Conservation (phyloP, 1,140 invertebrate species). For the Calliphora vicina region DNA sequence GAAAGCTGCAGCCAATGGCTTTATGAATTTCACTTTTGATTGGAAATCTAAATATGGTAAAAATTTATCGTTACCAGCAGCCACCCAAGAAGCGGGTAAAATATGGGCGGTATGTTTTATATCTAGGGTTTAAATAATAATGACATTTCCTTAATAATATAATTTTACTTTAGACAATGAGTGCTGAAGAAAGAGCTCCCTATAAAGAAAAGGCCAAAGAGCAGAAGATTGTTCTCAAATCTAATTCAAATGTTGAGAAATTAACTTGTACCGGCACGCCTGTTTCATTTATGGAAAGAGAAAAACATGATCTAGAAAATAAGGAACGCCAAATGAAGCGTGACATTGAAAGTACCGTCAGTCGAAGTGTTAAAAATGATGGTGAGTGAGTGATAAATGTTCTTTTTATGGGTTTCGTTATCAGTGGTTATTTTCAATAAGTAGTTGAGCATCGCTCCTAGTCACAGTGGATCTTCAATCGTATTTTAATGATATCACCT, state of each 20-base stretch:
- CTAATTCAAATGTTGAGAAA: conserved; percentile 36
- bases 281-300: conserved; percentile 39
- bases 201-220: conserved; percentile 42
- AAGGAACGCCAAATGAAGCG: conserved; percentile 46
- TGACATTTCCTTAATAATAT: neutral
- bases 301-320: conserved; percentile 35
- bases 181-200: conserved; percentile 20
- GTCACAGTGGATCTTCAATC: too few species aligned
- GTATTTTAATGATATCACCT: too few species aligned
- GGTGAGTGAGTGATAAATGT: conserved; percentile 42
- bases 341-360: conserved; percentile 46
- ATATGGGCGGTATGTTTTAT: conserved; percentile 39
- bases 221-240: conserved; percentile 43
- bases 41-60: conserved; percentile 35
- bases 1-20: conserved; percentile 37
- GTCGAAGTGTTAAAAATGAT: conserved; percentile 35
- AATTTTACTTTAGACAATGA: conserved; percentile 40
- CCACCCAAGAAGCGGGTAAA: conserved; percentile 31
- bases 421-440: neutral
- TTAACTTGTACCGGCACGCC: conserved; percentile 45
- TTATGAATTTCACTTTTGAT: conserved; percentile 40
- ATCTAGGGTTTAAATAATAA: neutral
- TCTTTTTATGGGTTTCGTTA: too few species aligned
- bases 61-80: neutral
- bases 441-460: too few species aligned